A percentile compares a stretch with the other conserved stretches of the same genome.
Conservation (phyloP, 2,888 invertebrate species). For the Brenthis hecate region DNA sequence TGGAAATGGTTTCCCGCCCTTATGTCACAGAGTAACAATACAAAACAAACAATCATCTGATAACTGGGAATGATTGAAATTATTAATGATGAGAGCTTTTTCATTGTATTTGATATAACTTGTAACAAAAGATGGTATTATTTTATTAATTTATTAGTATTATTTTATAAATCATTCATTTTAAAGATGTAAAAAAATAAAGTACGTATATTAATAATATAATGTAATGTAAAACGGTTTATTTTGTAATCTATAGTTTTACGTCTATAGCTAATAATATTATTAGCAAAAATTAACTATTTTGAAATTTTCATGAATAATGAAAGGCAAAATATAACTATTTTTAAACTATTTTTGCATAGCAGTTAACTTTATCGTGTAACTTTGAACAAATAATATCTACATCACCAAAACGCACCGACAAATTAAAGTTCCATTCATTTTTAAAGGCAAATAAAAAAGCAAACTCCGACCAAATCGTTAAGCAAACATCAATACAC, state of each 20-base stretch:
- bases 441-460: conserved; percentile 9
- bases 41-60: conserved; percentile 17
- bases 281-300: too few relatives aligned
- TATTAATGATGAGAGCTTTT: background rate
- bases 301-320: too few relatives aligned
- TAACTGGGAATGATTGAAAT: background rate
- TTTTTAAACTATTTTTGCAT: too few relatives aligned
- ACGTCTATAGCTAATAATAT: too few relatives aligned
- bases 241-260: too few relatives aligned
- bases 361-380: background rate
- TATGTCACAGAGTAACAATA: conserved; percentile 53
- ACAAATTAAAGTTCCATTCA: conserved; percentile 15
- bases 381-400: background rate
- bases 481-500: conserved; percentile 39
- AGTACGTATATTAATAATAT: too few relatives aligned
- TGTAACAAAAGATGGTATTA: background rate
- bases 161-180: too few relatives aligned
- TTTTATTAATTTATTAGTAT: too few relatives aligned
- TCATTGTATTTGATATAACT: background rate
- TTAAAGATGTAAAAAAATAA: too few relatives aligned
- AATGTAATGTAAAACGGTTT: too few relatives aligned
- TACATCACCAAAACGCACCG: background rate
- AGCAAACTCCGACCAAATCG: conserved; percentile 17
- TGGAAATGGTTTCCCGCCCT: conserved; percentile 65
- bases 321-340: too few relatives aligned